These are phyloP conservation scores for Epizoanthus scotinus DNA, from an alignment of 92 coral and sea anemone genomes.

Conservation along the genomic window DNA sequence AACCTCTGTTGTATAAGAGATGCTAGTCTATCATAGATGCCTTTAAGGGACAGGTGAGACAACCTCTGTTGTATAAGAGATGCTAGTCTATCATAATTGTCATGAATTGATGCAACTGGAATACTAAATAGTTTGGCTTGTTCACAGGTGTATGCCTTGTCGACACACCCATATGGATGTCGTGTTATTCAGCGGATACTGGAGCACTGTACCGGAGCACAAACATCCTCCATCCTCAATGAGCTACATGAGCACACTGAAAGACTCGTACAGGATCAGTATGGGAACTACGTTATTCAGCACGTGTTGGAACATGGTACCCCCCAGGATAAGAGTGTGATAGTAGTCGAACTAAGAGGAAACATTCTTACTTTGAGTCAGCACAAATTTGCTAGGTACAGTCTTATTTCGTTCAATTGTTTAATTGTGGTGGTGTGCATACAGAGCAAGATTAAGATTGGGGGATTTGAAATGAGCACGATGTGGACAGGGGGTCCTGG, in stretches of 20 bases:
- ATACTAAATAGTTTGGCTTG: not conserved
- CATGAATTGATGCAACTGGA: no score
- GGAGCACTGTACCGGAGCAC: slow-evolving; percentile 93
- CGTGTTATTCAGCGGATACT: slow-evolving; percentile 97
- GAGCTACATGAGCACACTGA: slow-evolving; percentile 95
- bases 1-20: not conserved
- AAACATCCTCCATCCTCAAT: slow-evolving; percentile 81
- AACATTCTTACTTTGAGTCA: slow-evolving; percentile 86
- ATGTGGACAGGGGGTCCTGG: no score
- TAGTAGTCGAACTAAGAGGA: slow-evolving; percentile 91
- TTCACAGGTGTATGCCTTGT: slow-evolving; percentile 82
- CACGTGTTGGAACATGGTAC: slow-evolving; percentile 98
- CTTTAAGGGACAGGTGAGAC: slow-evolving; percentile 91
- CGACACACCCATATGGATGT: slow-evolving; percentile 99
- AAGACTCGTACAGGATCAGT: slow-evolving; percentile 97
- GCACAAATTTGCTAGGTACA: slow-evolving; percentile 98
- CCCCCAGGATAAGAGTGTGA: slow-evolving; percentile 90
- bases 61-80: not conserved
- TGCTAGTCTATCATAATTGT: no score
- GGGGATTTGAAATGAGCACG: no score
- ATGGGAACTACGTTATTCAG: slow-evolving; percentile 97
- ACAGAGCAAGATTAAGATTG: no score
- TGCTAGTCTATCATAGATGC: slow-evolving; percentile 91
- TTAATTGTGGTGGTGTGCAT: no score
- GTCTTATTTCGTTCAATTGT: not conserved